Conservation (phyloP, 2,113 vertebrate genomes). For the Bubalus kerabau region DNA sequence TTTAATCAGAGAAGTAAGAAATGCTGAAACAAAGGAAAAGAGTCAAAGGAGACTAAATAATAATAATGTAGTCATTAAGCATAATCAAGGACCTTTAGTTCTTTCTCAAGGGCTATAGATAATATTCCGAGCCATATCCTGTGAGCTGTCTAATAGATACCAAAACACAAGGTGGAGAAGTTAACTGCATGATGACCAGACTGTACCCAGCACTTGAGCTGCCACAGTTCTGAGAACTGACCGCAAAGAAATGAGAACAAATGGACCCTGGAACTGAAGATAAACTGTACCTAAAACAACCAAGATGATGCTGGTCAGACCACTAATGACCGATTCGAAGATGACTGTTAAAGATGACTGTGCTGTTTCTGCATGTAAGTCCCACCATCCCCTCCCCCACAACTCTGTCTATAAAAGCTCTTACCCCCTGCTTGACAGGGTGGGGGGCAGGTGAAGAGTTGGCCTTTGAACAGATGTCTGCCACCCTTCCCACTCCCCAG, state of each 20-base stretch:
- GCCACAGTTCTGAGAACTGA: not conserved
- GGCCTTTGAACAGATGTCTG: not conserved
- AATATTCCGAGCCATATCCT: not conserved
- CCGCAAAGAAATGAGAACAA: not conserved
- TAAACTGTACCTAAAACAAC: not conserved
- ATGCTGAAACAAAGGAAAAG: not conserved
- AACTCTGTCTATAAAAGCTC: not conserved
- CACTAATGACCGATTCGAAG: not conserved
- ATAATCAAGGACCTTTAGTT: not conserved
- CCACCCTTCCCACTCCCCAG: not conserved
- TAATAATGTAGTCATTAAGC: not conserved
- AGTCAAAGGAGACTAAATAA: not conserved
- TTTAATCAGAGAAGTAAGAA: not conserved
- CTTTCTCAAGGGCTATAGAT: not conserved
- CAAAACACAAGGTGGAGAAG: too few species aligned
- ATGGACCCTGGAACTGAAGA: not conserved
- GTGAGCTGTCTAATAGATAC: not conserved
- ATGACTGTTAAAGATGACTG: not conserved
- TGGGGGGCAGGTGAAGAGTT: accelerated
- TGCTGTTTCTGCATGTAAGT: not conserved
- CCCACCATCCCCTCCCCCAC: not conserved
- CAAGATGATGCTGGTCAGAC: not conserved
- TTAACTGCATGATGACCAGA: not conserved
- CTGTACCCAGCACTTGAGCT: not conserved
- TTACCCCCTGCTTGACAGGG: not conserved